Conservation (phyloP, 2,888 invertebrate species). For the Platypus cylindrus region DNA sequence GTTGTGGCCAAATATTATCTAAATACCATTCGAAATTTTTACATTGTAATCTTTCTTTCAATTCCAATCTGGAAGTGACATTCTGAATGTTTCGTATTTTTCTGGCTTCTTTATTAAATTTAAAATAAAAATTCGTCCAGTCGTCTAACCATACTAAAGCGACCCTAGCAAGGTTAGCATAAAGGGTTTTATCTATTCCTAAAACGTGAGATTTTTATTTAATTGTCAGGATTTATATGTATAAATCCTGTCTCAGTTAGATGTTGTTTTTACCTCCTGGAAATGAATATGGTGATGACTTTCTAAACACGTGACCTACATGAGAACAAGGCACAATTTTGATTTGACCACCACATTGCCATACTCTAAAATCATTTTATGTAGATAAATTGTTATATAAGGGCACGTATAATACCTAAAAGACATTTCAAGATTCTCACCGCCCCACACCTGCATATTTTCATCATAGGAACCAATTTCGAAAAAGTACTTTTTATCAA, state of each 20-base stretch:
- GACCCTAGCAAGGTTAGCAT: constrained; percentile 82
- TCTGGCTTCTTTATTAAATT: constrained; percentile 60
- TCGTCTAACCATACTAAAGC: constrained; percentile 98
- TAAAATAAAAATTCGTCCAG: constrained; percentile 86
- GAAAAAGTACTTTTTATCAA: constrained; percentile 74
- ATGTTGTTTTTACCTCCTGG: constrained; percentile 46
- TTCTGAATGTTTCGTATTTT: constrained; percentile 45
- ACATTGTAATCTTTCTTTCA: constrained; percentile 56
- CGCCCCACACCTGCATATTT: constrained; percentile 87
- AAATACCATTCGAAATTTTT: constrained; percentile 90
- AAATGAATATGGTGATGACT: constrained; percentile 90
- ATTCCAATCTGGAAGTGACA: constrained; percentile 46
- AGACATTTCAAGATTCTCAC: constrained; percentile 94
- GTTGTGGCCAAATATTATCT: constrained; percentile 88
- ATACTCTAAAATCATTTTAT: constrained; percentile 53
- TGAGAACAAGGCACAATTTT: constrained; percentile 88
- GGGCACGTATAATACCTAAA: constrained; percentile 37
- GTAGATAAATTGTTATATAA: too few species aligned
- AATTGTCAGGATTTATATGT: too few species aligned
- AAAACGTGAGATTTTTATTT: constrained; percentile 4
- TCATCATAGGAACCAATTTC: constrained; percentile 62
- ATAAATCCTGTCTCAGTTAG: too few species aligned
- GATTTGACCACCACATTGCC: constrained; percentile 88
- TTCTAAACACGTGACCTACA: constrained; percentile 86
- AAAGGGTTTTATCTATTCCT: constrained; percentile 76